Percentiles rank a stretch among this genome's conserved stretches.
phyloP scores from a whole-genome alignment of 2,888 invertebrate genomes.

The Limnephilus rhombicus region DNA sequence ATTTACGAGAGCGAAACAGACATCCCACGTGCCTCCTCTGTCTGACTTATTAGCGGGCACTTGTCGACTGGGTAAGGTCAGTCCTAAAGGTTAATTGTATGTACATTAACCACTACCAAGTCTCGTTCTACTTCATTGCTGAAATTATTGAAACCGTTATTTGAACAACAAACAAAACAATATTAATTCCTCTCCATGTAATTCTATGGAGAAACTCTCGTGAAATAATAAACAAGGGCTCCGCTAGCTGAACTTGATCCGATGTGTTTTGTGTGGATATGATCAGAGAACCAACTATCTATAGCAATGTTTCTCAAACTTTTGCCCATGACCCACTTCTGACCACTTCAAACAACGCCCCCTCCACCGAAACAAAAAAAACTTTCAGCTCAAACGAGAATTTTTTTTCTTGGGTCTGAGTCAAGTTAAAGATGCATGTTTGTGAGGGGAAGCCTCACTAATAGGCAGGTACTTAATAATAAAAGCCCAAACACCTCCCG shows the following conservation, averaged over 20 bases:
- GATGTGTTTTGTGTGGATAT: neutral
- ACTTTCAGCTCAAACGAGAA: no score
- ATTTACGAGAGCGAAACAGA: conserved; percentile 17
- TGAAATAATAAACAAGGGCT: neutral
- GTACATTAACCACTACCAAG: conserved; percentile 36
- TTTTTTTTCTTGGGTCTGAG: no score
- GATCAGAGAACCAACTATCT: neutral
- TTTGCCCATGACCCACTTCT: no score
- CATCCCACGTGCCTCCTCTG: conserved; percentile 19
- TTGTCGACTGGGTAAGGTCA: conserved; percentile 56
- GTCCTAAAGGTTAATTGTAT: conserved; percentile 60
- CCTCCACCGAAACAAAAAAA: no score
- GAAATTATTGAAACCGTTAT: conserved; percentile 45
- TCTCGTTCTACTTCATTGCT: conserved; percentile 37
- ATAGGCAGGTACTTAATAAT: no score
- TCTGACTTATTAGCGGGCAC: conserved; percentile 8
- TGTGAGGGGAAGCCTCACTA: no score
- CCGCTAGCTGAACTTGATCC: neutral
- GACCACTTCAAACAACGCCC: no score
- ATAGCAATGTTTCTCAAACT: no score
- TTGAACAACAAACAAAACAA: conserved; percentile 22
- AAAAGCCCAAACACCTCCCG: no score
- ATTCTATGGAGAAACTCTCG: conserved; percentile 11
- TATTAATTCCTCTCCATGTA: conserved; percentile 10
- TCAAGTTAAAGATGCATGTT: no score